Conservation (phyloP, 2,797 vertebrate species). For the Mycteria americana region DNA sequence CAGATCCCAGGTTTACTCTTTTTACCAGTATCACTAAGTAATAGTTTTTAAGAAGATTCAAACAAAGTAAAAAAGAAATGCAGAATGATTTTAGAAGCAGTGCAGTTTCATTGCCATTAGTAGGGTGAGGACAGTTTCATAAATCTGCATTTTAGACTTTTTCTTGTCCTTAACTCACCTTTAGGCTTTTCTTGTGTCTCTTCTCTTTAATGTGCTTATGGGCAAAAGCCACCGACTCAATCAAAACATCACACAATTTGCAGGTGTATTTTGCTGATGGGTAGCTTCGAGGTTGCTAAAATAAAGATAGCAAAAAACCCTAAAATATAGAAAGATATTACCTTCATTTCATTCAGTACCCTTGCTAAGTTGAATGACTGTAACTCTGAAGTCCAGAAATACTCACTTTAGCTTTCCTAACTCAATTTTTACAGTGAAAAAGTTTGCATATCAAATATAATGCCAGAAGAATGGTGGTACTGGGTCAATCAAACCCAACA, state of each 20-base stretch:
- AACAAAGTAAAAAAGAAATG: background rate
- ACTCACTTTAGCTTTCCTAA: background rate
- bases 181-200: slow-evolving; percentile 87
- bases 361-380: background rate
- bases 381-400: background rate
- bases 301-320: slow-evolving; percentile 3
- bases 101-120: background rate
- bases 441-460: background rate
- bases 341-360: background rate
- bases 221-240: slow-evolving; percentile 85
- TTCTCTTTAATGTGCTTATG: slow-evolving; percentile 91
- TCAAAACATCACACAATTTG: slow-evolving; percentile 84
- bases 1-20: background rate
- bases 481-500: background rate
- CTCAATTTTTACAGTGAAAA: background rate
- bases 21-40: background rate
- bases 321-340: background rate
- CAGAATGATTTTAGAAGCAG: background rate
- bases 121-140: background rate
- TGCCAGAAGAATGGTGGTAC: background rate
- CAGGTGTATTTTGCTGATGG: slow-evolving; percentile 85
- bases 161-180: slow-evolving; percentile 75
- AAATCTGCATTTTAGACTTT: background rate
- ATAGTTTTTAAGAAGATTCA: background rate
- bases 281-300: slow-evolving; percentile 82